Percentiles rank a stretch among this genome's conserved stretches.
Evolutionary conservation across 2,888 invertebrate genomes (phyloP).

Genomic region (Caenorhabditis auriculariae): DNA sequence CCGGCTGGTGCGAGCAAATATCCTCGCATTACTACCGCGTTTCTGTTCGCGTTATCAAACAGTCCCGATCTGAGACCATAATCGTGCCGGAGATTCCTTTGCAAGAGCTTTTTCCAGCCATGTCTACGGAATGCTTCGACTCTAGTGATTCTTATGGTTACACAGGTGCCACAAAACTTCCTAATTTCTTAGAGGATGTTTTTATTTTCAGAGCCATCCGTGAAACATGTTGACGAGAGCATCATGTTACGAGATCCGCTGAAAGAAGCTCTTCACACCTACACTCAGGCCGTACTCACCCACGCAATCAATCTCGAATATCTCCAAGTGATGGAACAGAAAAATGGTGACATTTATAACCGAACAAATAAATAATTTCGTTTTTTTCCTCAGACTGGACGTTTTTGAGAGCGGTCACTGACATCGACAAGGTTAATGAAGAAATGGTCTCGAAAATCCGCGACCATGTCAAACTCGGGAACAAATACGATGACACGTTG

Average conservation of each 20-base stretch:
- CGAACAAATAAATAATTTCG: not conserved
- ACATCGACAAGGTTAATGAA: conserved; percentile 21
- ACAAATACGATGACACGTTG: conserved; percentile 12
- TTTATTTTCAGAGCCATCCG: no score
- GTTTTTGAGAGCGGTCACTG: conserved; percentile 19
- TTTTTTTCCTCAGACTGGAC: conserved; percentile 27
- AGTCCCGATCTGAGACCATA: conserved; percentile 47
- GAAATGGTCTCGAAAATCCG: conserved; percentile 15
- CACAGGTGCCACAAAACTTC: conserved; percentile 1
- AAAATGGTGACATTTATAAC: conserved; percentile 20
- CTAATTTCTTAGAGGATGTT: conserved; percentile 5
- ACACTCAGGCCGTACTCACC: conserved; percentile 12
- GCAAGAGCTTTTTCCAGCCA: conserved; percentile 52
- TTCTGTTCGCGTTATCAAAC: conserved; percentile 36
- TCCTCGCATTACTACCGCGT: conserved; percentile 51
- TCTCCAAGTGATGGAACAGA: conserved; percentile 18
- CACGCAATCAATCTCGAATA: conserved; percentile 28
- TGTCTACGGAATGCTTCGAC: conserved; percentile 22
- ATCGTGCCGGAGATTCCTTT: conserved; percentile 54
- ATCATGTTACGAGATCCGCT: conserved; percentile 10
- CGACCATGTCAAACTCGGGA: conserved; percentile 2
- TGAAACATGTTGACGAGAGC: conserved; percentile 5
- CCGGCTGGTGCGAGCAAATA: conserved; percentile 62
- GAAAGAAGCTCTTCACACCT: conserved; percentile 11
- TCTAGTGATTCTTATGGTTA: conserved; percentile 5